These are phyloP conservation scores for Serilophus lunatus DNA, from an alignment of 2,113 vertebrate genomes.

Conservation along the genomic window DNA sequence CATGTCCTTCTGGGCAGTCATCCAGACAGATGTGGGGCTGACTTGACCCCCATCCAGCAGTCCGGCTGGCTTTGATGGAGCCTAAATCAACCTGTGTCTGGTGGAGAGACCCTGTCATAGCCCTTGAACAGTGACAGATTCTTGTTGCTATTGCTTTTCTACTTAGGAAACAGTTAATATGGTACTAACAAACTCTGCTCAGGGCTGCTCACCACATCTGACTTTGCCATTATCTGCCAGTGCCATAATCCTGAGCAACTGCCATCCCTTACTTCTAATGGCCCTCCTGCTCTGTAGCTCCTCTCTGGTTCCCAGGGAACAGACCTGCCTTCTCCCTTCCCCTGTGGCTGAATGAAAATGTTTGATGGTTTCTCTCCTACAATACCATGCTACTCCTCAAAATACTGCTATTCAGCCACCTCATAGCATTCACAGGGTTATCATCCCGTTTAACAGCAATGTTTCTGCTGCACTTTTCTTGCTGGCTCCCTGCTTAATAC, in stretches of 20 bases:
- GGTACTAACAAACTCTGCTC: neutral
- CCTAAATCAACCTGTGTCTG: neutral
- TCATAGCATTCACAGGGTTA: neutral
- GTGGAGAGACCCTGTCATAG: neutral
- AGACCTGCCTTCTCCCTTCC: neutral
- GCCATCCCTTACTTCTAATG: neutral
- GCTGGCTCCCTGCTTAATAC: neutral
- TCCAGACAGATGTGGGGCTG: neutral
- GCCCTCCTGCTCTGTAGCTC: neutral
- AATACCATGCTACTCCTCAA: neutral
- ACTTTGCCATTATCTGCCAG: neutral
- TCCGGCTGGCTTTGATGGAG: neutral
- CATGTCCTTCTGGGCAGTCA: neutral
- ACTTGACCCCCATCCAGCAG: neutral
- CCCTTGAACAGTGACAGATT: neutral
- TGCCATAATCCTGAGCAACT: neutral
- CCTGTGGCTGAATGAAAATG: neutral
- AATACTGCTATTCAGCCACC: neutral
- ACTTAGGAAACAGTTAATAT: neutral
- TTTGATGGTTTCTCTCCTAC: neutral
- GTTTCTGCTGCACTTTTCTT: neutral
- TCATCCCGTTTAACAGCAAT: neutral
- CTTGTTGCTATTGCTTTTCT: neutral
- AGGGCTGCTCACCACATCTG: fast-evolving
- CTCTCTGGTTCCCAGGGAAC: neutral